Conservation (phyloP, 2,113 vertebrate genomes). For the Pomatostomus ruficeps region DNA sequence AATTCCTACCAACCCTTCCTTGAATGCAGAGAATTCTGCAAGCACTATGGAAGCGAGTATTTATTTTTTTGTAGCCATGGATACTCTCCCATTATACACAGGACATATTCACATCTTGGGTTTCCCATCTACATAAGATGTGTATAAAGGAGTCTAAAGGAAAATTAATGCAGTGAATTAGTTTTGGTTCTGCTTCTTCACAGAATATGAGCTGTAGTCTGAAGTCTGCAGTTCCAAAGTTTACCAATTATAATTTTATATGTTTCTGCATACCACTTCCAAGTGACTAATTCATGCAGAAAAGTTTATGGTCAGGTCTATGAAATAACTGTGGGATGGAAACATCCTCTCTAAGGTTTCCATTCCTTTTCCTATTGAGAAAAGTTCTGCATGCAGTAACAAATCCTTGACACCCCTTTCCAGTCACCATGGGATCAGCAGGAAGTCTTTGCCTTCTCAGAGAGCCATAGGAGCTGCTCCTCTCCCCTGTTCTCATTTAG, state of each 20-base stretch:
- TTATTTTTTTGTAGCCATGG: neutral
- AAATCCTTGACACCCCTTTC: neutral
- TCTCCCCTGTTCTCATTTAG: neutral
- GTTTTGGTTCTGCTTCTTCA: neutral
- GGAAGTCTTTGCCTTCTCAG: neutral
- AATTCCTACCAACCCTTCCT: neutral
- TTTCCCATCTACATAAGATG: neutral
- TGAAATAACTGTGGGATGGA: neutral
- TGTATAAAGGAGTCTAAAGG: neutral
- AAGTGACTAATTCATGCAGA: neutral
- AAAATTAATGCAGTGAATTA: neutral
- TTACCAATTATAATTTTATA: neutral
- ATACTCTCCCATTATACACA: neutral
- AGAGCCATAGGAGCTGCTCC: neutral
- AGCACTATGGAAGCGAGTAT: neutral
- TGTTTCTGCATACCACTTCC: neutral
- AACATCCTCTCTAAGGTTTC: neutral
- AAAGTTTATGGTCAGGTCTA: neutral
- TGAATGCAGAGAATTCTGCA: neutral
- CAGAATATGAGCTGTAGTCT: neutral
- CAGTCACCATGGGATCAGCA: neutral
- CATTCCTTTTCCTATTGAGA: neutral
- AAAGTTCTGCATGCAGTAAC: neutral
- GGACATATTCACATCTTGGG: neutral
- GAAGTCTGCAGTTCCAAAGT: neutral